phyloP scores from a whole-genome alignment of 2,888 invertebrate species.

The Tenodera sinensis region DNA sequence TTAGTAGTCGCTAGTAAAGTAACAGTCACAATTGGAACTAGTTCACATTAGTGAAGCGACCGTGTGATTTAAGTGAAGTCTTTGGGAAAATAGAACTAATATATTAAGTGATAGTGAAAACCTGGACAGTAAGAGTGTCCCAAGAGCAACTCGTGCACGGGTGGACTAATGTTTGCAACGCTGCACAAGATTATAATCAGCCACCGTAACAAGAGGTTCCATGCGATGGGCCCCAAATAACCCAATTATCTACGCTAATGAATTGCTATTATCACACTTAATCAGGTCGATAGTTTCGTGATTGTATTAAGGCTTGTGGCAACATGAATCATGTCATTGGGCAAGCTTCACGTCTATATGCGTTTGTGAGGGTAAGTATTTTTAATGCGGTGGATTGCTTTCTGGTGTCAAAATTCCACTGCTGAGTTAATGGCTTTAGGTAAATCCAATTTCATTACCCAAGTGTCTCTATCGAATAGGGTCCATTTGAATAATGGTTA shows the following conservation, averaged over 20 bases:
- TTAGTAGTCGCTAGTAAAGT: too few species aligned
- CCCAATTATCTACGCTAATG: not conserved
- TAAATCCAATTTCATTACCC: not conserved
- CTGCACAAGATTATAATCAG: not conserved
- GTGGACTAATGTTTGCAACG: not conserved
- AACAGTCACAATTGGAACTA: too few species aligned
- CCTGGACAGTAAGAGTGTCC: too few species aligned
- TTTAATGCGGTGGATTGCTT: not conserved
- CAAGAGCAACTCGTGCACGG: too few species aligned
- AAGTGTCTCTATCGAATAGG: not conserved
- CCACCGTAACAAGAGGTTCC: not conserved
- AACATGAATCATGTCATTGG: not conserved
- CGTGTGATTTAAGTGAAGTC: too few species aligned
- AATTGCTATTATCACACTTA: not conserved
- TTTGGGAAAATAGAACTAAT: too few species aligned
- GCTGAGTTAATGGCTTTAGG: not conserved
- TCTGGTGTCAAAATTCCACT: not conserved
- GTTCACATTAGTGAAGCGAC: too few species aligned
- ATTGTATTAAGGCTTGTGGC: not conserved
- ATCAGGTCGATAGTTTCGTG: not conserved
- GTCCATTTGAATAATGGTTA: not conserved
- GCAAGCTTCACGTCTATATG: not conserved
- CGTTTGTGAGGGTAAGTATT: not conserved
- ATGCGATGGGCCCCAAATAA: not conserved
- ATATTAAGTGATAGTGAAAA: too few species aligned